Percentiles rank a stretch among this genome's conserved stretches.
These are phyloP conservation scores for Episyrphus balteatus DNA, from an alignment of 1,140 invertebrate species.

Conservation along the genomic window DNA sequence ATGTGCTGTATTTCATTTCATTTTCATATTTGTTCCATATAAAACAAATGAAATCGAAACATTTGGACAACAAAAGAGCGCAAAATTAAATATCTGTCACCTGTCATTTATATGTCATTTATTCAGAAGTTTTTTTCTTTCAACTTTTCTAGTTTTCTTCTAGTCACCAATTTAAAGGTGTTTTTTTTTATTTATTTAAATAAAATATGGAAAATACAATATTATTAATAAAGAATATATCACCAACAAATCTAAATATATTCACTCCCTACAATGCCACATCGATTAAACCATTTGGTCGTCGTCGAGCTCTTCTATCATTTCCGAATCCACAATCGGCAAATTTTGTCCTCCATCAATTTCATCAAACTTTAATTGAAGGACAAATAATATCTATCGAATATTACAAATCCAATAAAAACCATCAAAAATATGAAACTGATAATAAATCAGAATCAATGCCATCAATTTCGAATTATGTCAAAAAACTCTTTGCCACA, in stretches of 20 bases:
- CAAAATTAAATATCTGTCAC: too few species aligned
- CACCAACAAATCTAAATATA: conserved; percentile 20
- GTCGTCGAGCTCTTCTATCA: conserved; percentile 15
- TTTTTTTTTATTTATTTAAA: background rate
- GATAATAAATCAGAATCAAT: conserved; percentile 16
- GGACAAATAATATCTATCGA: background rate
- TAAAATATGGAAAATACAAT: conserved; percentile 5
- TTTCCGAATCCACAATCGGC: conserved; percentile 13
- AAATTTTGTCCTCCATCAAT: conserved; percentile 11
- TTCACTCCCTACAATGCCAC: conserved; percentile 11
- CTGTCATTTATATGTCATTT: too few species aligned
- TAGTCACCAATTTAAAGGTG: too few species aligned
- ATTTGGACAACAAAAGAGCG: too few species aligned
- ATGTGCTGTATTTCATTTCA: too few species aligned
- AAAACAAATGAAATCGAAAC: too few species aligned
- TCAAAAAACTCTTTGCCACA: conserved; percentile 57
- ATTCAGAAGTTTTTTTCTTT: too few species aligned
- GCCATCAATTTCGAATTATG: conserved; percentile 49
- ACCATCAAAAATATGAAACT: background rate
- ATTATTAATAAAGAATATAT: conserved; percentile 26
- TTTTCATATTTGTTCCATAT: too few species aligned
- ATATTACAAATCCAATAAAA: background rate
- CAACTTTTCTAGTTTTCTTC: too few species aligned
- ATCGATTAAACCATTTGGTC: conserved; percentile 17
- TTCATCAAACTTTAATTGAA: conserved; percentile 3